Percentiles rank a stretch among this genome's conserved stretches.
Evolutionary conservation across 2,113 vertebrate species (phyloP).

Genomic region (Pseudolaguvia tuberculata): DNA sequence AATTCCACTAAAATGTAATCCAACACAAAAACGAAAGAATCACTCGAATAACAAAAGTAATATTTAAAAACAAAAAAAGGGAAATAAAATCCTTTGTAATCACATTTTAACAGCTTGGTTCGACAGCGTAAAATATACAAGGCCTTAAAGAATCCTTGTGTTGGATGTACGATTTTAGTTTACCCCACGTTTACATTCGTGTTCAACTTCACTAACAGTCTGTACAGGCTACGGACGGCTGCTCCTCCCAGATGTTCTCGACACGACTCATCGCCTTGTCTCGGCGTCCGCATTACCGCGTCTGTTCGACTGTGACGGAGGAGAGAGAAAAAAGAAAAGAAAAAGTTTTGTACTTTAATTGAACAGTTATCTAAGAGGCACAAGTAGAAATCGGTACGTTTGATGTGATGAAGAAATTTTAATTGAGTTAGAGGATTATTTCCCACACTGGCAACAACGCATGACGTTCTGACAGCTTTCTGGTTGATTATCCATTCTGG

Average conservation of each 20-base stretch:
- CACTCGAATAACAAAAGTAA: conserved; percentile 14
- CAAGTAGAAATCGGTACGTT: not conserved
- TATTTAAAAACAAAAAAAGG: not conserved
- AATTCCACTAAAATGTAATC: too few species aligned
- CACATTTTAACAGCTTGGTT: not conserved
- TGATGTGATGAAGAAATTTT: not conserved
- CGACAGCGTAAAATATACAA: conserved; percentile 6
- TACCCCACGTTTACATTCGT: conserved; percentile 1
- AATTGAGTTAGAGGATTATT: not conserved
- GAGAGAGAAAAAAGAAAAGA: not conserved
- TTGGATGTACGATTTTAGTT: conserved; percentile 8
- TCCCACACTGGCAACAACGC: not conserved
- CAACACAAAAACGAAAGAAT: conserved; percentile 18
- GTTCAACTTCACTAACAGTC: conserved; percentile 31
- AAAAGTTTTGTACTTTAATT: not conserved
- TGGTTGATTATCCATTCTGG: not conserved
- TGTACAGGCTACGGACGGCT: conserved; percentile 26
- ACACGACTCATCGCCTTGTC: not conserved
- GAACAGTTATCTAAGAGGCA: not conserved
- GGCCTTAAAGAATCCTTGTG: conserved; percentile 11
- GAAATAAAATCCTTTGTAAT: conserved; percentile 10
- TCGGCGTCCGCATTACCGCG: conserved; percentile 47
- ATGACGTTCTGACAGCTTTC: not conserved
- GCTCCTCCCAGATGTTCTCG: conserved; percentile 23
- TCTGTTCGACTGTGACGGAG: conserved; percentile 57